These are phyloP conservation scores for Syndactyla subalaris DNA, from an alignment of 2,797 vertebrate species.

Conservation along the genomic window DNA sequence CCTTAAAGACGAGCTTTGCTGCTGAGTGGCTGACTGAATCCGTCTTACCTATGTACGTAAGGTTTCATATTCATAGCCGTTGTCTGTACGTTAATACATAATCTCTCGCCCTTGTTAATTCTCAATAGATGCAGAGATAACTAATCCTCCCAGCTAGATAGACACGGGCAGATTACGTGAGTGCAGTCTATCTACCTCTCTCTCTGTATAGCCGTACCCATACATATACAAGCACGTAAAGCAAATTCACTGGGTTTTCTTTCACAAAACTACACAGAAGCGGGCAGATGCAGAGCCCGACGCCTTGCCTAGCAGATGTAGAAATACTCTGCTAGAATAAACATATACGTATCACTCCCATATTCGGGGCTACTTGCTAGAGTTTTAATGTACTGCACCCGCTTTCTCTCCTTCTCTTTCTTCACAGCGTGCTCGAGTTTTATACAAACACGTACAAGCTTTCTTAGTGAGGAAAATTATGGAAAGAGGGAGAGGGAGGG, in stretches of 20 bases:
- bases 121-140: constrained; percentile 62
- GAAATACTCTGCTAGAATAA: neutral
- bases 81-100: constrained; percentile 32
- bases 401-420: neutral
- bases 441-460: neutral
- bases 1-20: constrained; percentile 27
- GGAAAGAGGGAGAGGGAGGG: neutral
- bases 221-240: neutral
- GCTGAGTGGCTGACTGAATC: constrained; percentile 40
- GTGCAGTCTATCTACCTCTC: constrained; percentile 18
- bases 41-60: constrained; percentile 39
- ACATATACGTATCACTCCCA: rapidly evolving
- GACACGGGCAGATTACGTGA: constrained; percentile 33
- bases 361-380: neutral
- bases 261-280: neutral
- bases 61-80: constrained; percentile 49
- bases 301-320: neutral
- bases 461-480: neutral
- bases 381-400: neutral
- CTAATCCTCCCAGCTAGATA: constrained; percentile 61
- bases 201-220: neutral
- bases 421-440: neutral
- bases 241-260: neutral
- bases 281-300: neutral
- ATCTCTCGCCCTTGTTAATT: constrained; percentile 64